Percentiles rank a stretch among this genome's conserved stretches.
Evolutionary conservation across 2,888 invertebrate species (phyloP).

Genomic region (Rhagium mordax): DNA sequence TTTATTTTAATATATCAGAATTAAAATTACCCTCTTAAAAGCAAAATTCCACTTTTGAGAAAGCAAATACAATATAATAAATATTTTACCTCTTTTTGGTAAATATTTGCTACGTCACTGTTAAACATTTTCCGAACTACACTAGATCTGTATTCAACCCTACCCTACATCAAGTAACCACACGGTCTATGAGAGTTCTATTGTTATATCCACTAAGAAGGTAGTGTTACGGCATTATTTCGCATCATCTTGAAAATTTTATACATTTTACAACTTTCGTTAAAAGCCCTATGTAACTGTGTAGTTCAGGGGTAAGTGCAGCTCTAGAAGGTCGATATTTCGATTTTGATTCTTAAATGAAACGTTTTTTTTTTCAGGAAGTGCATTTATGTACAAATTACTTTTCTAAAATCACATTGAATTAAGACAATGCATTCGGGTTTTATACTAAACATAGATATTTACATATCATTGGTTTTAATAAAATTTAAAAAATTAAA

Average conservation of each 20-base stretch:
- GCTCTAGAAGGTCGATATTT: background rate
- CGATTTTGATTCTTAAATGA: background rate
- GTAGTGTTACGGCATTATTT: slow-evolving; percentile 1
- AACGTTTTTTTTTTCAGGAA: no score
- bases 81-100: background rate
- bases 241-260: slow-evolving; percentile 13
- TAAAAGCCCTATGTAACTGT: slow-evolving; percentile 12
- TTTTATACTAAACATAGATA: no score
- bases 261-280: slow-evolving; percentile 6
- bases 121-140: background rate
- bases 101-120: background rate
- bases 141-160: background rate
- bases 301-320: background rate
- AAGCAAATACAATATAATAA: no score
- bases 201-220: slow-evolving; percentile 10
- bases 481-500: no score
- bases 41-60: no score
- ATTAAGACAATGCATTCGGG: no score
- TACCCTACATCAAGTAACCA: background rate
- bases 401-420: no score
- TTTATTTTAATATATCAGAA: no score
- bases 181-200: slow-evolving; percentile 5
- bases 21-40: no score
- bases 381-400: no score
- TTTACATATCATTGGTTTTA: no score